phyloP scores from a whole-genome alignment of 37 sponge, comb jelly and placozoan species.

The Oopsacas minuta region DNA sequence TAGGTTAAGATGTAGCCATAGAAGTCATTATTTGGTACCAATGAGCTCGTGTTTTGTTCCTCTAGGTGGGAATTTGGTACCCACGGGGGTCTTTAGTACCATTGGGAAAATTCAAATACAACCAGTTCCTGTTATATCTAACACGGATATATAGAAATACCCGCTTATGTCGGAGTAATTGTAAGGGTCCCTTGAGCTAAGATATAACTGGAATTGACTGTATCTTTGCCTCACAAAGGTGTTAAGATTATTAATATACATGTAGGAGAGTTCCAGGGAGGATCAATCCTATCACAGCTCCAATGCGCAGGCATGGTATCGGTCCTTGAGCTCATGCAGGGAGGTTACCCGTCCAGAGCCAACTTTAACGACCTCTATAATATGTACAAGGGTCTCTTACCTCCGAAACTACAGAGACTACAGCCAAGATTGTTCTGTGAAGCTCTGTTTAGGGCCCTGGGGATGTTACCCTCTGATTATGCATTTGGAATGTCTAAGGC shows the following conservation, averaged over 20 bases:
- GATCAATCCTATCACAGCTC: slow-evolving; percentile 60
- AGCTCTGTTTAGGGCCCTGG: slow-evolving; percentile 79
- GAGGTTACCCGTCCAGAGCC: slow-evolving; percentile 83
- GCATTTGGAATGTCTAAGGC: slow-evolving; percentile 69
- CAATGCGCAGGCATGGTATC: slow-evolving; percentile 90
- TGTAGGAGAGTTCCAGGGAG: not conserved
- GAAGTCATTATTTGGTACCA: too few relatives aligned
- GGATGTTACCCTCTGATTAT: slow-evolving; percentile 67
- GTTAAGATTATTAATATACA: too few relatives aligned
- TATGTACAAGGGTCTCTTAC: slow-evolving; percentile 67
- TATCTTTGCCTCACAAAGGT: too few relatives aligned
- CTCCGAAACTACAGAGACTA: slow-evolving; percentile 47
- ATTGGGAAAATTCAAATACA: too few relatives aligned
- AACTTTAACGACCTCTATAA: slow-evolving; percentile 65
- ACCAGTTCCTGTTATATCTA: too few relatives aligned
- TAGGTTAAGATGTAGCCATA: slow-evolving; percentile 27
- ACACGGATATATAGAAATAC: too few relatives aligned
- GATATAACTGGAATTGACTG: not conserved
- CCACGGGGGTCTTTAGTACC: too few relatives aligned
- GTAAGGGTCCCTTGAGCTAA: too few relatives aligned
- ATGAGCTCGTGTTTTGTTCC: too few relatives aligned
- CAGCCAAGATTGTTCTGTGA: slow-evolving; percentile 69
- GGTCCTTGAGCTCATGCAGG: slow-evolving; percentile 89
- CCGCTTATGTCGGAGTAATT: too few relatives aligned
- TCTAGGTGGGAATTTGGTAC: too few relatives aligned